Evolutionary conservation across 2,888 invertebrate genomes (phyloP), one percentile per base, ranked within the genome.

Genomic region (Lacanobia oleracea): DNA sequence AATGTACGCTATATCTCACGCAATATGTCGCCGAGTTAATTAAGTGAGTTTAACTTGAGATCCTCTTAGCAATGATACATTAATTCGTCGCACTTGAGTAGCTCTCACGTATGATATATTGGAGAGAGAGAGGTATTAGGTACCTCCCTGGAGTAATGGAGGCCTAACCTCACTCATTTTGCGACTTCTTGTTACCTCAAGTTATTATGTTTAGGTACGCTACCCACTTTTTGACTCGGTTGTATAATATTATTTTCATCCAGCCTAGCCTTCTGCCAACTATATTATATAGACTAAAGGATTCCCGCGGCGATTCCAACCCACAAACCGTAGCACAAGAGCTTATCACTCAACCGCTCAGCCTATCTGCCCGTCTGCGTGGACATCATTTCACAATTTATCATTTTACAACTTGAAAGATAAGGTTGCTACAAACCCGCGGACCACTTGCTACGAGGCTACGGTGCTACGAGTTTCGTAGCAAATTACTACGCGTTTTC

Each of bases 11-110:
- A 79, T 72, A 65, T 59, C 45, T 51, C 77, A 67, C 63, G 71
- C 64, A 66, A 72, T 77, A 67, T 75, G 75, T 78, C 74, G 66
- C 60, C 50, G 33, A 62, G 67, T 85, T 86, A 84, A 85, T 84
- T 77, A 84, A 73, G 71, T 56, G 62, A 77, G 73, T 80, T 78
- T 63, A 75, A 77, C 60, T 75, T 63, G 77, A 81, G 86, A 76
- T 71, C 74, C 76, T 85, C 74, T 78, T 72, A 84, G 72, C 64
- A 77, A 81, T 82, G 83, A 84, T 68, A 81, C 67, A 76, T 74
- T 79, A 79, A 84, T 80, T 66, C 72, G 75, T 68, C 81, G 81
- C 71, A n/a, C 40, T 21, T 59, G 59, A 59, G 59, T 69, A 67
- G 82, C 63, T 81, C 78, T 79, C 72, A 65, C 67, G 81, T 54